Conservation (phyloP, 2,113 vertebrate genomes). For the Tyrannus savana region DNA sequence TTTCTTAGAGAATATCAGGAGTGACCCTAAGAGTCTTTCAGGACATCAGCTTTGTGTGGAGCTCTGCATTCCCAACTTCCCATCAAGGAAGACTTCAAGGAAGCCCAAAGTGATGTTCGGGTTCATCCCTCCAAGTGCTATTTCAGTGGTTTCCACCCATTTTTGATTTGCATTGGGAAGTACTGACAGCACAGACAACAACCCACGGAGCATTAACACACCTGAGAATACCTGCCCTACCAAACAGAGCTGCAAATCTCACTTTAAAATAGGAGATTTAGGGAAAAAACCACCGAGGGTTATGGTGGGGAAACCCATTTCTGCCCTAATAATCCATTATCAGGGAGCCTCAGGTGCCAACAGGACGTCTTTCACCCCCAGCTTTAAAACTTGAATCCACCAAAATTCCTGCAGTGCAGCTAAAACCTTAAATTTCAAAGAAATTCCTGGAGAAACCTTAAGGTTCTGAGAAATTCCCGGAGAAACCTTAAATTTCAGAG, state of each 20-base stretch:
- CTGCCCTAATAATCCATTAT: not conserved
- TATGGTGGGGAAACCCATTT: accelerated
- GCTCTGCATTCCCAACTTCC: not conserved
- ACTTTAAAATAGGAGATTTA: not conserved
- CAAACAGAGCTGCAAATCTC: not conserved
- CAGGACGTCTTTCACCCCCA: not conserved
- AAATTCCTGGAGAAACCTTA: not conserved
- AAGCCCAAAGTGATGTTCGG: not conserved
- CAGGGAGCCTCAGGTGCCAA: not conserved
- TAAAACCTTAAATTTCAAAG: not conserved
- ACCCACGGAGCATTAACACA: accelerated
- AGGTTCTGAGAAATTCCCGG: no score
- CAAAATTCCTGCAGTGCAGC: not conserved
- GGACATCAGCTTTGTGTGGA: not conserved
- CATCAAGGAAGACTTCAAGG: not conserved
- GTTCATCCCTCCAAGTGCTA: not conserved
- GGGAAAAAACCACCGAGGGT: not conserved
- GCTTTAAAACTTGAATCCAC: not conserved
- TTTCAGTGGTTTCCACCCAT: not conserved
- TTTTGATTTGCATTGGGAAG: not conserved
- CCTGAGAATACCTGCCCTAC: not conserved
- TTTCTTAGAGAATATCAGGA: not conserved
- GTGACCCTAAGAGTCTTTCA: not conserved
- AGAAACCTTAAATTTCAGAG: not conserved
- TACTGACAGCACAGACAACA: not conserved